These are phyloP conservation scores for Caretta caretta DNA, from an alignment of 2,113 vertebrate genomes.

Conservation along the genomic window DNA sequence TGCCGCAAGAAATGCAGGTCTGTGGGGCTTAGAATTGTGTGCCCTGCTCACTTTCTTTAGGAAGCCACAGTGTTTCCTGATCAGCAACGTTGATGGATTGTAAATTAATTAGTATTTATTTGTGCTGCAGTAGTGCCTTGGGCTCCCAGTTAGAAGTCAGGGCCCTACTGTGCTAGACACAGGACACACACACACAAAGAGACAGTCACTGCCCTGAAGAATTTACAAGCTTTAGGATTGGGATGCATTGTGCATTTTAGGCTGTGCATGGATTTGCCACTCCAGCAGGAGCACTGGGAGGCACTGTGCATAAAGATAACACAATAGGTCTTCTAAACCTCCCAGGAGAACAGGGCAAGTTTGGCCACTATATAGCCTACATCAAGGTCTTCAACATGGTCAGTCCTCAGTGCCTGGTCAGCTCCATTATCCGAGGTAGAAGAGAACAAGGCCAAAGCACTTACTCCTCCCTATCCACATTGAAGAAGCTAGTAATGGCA, in stretches of 20 bases:
- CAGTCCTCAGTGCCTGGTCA: no score
- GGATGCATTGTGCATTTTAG: background rate
- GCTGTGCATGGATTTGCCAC: background rate
- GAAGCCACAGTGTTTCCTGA: background rate
- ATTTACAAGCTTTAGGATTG: fast-evolving
- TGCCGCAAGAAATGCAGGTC: background rate
- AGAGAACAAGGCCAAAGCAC: no score
- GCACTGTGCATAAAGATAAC: fast-evolving
- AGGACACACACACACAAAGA: fast-evolving
- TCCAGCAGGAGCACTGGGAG: background rate
- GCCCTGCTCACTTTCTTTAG: background rate
- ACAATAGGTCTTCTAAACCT: background rate
- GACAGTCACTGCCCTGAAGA: background rate
- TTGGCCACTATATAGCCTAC: no score
- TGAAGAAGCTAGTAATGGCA: no score
- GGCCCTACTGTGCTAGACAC: background rate
- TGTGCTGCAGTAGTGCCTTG: background rate
- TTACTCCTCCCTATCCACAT: no score
- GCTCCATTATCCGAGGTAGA: no score
- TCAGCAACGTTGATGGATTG: background rate
- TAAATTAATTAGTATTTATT: no score
- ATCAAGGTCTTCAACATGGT: no score
- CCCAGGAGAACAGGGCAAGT: no score
- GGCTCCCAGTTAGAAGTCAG: background rate
- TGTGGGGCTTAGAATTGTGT: no score